These are phyloP conservation scores for Crioceris asparagi DNA, from an alignment of 2,888 invertebrate species.

Conservation along the genomic window DNA sequence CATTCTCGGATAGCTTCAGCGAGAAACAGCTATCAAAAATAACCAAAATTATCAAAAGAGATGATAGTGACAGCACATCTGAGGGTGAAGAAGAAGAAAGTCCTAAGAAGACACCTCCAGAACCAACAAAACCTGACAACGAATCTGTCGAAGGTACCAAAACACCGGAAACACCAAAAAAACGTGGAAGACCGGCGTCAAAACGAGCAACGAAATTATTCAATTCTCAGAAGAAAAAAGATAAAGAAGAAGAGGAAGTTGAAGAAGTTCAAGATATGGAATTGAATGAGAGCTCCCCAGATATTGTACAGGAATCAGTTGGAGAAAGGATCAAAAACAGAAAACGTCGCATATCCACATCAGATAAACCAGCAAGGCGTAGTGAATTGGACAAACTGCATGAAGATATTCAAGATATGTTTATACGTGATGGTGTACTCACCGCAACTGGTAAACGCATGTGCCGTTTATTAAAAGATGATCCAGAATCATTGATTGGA, in stretches of 20 bases:
- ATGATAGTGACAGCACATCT: constrained; percentile 45
- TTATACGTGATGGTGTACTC: constrained; percentile 52
- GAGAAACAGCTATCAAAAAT: constrained; percentile 41
- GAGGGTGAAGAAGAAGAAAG: constrained; percentile 25
- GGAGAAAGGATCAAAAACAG: constrained; percentile 24
- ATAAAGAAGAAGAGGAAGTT: constrained; percentile 14
- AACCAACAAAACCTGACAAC: constrained; percentile 7
- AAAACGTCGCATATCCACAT: constrained; percentile 14
- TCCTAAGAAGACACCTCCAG: constrained; percentile 4
- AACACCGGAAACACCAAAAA: constrained; percentile 11
- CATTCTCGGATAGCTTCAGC: constrained; percentile 25
- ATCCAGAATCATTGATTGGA: constrained; percentile 19
- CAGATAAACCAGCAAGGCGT: constrained; percentile 31
- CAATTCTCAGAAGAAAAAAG: constrained; percentile 12
- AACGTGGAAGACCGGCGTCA: constrained; percentile 6
- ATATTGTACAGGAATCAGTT: constrained; percentile 19
- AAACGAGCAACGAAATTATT: not conserved
- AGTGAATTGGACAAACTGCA: constrained; percentile 54
- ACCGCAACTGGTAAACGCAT: constrained; percentile 53
- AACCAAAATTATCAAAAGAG: constrained; percentile 47
- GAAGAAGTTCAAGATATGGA: constrained; percentile 12
- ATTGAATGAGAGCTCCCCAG: constrained; percentile 23
- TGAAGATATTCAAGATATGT: constrained; percentile 61
- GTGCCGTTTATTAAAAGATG: constrained; percentile 44
- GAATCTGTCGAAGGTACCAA: constrained; percentile 4